phyloP scores from a whole-genome alignment of 1,140 invertebrate species.

The Notospermus geniculatus region DNA sequence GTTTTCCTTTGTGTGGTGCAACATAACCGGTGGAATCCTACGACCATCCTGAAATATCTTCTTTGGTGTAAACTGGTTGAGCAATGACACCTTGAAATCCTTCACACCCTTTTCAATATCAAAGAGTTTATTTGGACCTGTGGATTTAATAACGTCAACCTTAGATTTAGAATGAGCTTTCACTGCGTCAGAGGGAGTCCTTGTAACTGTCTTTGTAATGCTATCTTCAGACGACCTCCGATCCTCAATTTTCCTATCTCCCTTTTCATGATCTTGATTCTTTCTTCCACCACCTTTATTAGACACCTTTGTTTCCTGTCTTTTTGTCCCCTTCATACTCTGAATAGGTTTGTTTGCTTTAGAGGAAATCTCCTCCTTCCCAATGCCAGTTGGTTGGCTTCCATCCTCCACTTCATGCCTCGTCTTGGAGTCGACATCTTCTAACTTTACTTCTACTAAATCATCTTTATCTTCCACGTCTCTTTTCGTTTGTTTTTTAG shows the following conservation, averaged over 20 bases:
- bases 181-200: too few species aligned
- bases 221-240: too few species aligned
- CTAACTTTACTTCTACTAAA: not conserved
- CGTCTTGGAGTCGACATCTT: conserved; percentile 6
- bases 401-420: conserved; percentile 15
- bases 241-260: too few species aligned
- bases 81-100: conserved; percentile 38
- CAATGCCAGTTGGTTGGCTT: not conserved
- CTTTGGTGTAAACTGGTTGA: conserved; percentile 37
- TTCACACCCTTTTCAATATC: conserved; percentile 32
- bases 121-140: not conserved
- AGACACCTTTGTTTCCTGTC: too few species aligned
- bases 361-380: too few species aligned
- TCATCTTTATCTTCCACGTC: conserved; percentile 10
- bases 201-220: too few species aligned
- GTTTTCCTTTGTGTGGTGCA: conserved; percentile 43
- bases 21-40: conserved; percentile 41
- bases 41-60: conserved; percentile 46
- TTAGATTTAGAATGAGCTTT: not conserved
- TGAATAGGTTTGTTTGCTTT: too few species aligned
- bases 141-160: not conserved
- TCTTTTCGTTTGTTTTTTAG: conserved; percentile 8
- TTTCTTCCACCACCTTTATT: too few species aligned
- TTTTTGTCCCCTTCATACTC: too few species aligned
- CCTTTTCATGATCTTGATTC: too few species aligned